A percentile compares a stretch with the other conserved stretches of the same genome.
Conservation (phyloP, 2,113 vertebrate genomes). For the Hypanus sabinus region DNA sequence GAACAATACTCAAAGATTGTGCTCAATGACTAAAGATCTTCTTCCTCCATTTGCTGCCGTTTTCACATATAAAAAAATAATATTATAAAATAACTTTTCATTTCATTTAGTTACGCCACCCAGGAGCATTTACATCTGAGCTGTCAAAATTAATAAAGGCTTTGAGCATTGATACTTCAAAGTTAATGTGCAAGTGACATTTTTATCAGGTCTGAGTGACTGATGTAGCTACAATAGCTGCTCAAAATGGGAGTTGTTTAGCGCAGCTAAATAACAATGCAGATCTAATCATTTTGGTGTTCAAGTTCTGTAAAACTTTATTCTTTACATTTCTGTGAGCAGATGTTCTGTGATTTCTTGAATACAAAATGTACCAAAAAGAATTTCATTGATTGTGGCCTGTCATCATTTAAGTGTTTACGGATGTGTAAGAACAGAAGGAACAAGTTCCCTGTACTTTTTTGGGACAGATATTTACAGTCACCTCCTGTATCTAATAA, state of each 20-base stretch:
- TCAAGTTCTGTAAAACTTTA: background rate
- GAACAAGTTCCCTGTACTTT: background rate
- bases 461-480: too few species aligned
- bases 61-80: slow-evolving; percentile 33
- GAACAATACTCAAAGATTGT: slow-evolving; percentile 1
- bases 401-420: background rate
- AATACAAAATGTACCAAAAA: background rate
- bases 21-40: background rate
- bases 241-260: slow-evolving; percentile 25
- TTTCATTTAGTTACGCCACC: slow-evolving; percentile 37
- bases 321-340: background rate
- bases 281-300: slow-evolving; percentile 25
- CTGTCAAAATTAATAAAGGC: slow-evolving; percentile 41
- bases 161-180: slow-evolving; percentile 46
- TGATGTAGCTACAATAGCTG: slow-evolving; percentile 22
- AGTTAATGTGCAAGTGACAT: slow-evolving; percentile 42
- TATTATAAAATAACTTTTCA: slow-evolving; percentile 43
- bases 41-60: background rate
- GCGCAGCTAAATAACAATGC: background rate
- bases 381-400: background rate
- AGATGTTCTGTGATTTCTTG: background rate
- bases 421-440: background rate
- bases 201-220: slow-evolving; percentile 41
- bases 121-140: slow-evolving; percentile 34
- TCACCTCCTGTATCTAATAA: too few species aligned